Conservation (phyloP, 2,888 invertebrate genomes). For the Globia sparganii region DNA sequence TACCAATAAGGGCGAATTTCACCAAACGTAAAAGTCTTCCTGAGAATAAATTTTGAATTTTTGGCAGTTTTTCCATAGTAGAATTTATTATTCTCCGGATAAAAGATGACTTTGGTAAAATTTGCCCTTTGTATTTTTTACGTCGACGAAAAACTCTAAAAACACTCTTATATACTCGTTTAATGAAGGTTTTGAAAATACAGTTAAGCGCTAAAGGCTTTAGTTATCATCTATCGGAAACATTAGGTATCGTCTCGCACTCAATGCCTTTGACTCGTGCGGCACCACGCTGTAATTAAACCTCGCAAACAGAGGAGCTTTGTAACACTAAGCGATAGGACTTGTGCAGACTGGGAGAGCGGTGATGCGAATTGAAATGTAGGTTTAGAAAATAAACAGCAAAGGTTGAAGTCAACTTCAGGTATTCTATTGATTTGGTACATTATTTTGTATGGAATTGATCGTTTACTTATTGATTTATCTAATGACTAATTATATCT, state of each 20-base stretch:
- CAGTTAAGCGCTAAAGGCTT: neutral
- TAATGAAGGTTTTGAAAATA: constrained; percentile 13
- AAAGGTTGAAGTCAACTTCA: neutral
- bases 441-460: no score
- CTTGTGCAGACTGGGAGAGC: neutral
- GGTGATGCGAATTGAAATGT: neutral
- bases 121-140: no score
- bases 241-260: constrained; percentile 4
- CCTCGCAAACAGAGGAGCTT: constrained; percentile 17
- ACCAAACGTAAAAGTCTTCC: no score
- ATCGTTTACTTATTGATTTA: no score
- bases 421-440: neutral
- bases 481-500: no score
- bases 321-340: constrained; percentile 21
- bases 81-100: no score
- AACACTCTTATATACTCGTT: neutral
- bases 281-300: constrained; percentile 19
- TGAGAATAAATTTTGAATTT: no score
- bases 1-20: neutral
- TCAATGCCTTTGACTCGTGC: constrained; percentile 32
- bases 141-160: neutral
- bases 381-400: neutral
- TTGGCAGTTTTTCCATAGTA: no score
- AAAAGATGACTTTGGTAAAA: no score
- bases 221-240: constrained; percentile 8